Conservation (phyloP, 2,797 vertebrate species). For the Pogoniulus pusillus region DNA sequence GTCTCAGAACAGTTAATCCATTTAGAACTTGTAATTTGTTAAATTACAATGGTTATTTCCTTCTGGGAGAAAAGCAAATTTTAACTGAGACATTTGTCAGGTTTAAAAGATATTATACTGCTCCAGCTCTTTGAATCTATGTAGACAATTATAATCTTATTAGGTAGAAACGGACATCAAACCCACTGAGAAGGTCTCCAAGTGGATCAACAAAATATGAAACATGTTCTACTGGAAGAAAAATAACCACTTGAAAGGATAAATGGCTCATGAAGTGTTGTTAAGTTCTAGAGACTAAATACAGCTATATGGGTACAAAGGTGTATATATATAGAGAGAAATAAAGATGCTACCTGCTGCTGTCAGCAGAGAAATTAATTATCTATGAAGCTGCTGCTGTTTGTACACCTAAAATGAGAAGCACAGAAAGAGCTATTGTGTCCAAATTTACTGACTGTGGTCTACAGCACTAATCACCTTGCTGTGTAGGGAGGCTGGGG, state of each 20-base stretch:
- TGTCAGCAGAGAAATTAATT: neutral
- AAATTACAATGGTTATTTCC: constrained; percentile 9
- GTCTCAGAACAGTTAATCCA: neutral
- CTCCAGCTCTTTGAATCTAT: constrained; percentile 11
- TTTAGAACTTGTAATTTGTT: constrained; percentile 18
- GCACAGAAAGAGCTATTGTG: neutral
- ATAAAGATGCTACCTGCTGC: neutral
- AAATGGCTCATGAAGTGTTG: neutral
- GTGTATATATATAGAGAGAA: neutral
- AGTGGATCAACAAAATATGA: neutral
- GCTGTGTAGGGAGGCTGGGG: accelerated
- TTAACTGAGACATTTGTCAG: neutral
- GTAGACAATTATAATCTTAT: neutral
- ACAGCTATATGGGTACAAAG: neutral
- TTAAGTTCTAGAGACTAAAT: neutral
- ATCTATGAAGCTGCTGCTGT: neutral
- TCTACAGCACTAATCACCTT: neutral
- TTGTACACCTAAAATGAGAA: neutral
- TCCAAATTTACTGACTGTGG: neutral
- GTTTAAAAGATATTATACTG: neutral
- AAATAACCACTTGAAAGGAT: neutral
- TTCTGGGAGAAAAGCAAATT: neutral
- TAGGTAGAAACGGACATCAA: neutral
- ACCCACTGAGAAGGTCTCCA: neutral
- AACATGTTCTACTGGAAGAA: neutral